Conservation (phyloP, 2,797 vertebrate species). For the Tarsius wallacei region DNA sequence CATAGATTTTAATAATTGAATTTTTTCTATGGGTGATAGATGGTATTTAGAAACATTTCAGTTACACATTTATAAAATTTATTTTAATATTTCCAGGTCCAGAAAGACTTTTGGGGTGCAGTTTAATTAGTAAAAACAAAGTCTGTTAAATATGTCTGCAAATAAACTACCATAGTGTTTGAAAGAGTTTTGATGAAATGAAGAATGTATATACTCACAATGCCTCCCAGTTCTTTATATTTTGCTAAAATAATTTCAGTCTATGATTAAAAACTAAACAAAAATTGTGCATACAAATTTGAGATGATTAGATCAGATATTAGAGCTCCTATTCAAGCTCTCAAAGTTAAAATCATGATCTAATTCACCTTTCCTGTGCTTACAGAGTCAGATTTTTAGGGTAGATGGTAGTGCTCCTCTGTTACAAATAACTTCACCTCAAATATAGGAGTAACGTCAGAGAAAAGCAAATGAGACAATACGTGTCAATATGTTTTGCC, state of each 20-base stretch:
- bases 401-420: neutral
- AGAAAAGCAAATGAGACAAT: neutral
- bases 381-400: neutral
- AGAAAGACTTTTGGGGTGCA: conserved; percentile 74
- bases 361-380: neutral
- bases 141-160: conserved; percentile 69
- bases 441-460: neutral
- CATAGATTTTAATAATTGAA: conserved; percentile 17
- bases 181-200: conserved; percentile 73
- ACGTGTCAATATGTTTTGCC: neutral
- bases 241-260: neutral
- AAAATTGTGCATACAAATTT: neutral
- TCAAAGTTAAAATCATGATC: conserved; percentile 37
- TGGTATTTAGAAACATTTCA: conserved; percentile 65
- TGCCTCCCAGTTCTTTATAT: conserved; percentile 32
- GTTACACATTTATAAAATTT: conserved; percentile 60
- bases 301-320: neutral
- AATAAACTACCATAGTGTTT: neutral
- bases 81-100: conserved; percentile 41
- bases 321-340: neutral
- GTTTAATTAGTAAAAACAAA: conserved; percentile 79
- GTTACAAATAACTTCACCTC: neutral
- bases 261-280: neutral
- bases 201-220: neutral
- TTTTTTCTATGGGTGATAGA: conserved; percentile 58